phyloP scores from a whole-genome alignment of 2,797 vertebrate species.

The Psittacula echo region DNA sequence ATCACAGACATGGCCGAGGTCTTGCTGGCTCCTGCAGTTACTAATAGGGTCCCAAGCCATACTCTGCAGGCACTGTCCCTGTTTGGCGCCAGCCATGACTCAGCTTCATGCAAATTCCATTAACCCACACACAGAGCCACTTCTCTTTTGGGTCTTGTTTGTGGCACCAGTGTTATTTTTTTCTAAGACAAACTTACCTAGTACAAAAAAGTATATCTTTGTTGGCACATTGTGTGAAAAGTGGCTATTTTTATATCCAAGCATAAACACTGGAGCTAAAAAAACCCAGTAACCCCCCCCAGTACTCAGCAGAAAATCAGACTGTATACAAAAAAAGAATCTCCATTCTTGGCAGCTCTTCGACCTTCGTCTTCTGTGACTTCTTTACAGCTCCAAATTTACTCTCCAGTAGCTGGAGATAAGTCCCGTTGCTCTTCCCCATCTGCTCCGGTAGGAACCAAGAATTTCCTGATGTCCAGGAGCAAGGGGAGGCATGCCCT shows the following conservation, averaged over 20 bases:
- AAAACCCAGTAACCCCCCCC: not conserved
- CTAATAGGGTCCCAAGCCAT: not conserved
- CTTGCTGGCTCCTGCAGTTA: not conserved
- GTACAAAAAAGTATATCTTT: not conserved
- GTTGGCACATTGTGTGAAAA: not conserved
- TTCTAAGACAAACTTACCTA: not conserved
- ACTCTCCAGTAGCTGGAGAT: not conserved
- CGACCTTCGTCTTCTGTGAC: not conserved
- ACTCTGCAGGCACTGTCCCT: not conserved
- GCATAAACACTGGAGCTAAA: not conserved
- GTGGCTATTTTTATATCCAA: not conserved
- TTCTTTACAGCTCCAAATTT: not conserved
- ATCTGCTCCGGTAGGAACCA: not conserved
- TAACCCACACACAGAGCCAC: not conserved
- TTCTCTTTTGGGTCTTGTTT: not conserved
- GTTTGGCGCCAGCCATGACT: slow-evolving; percentile 15
- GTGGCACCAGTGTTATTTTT: not conserved
- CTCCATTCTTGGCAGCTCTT: not conserved
- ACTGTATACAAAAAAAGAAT: not conserved
- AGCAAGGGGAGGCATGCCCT: not conserved
- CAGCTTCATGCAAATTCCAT: not conserved
- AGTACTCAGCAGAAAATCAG: slow-evolving; percentile 10
- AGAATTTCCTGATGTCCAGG: not conserved
- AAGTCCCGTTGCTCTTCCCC: not conserved
- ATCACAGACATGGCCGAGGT: not conserved